Evolutionary conservation across 2,797 vertebrate species (phyloP).

Genomic region (Diplodus sargus): DNA sequence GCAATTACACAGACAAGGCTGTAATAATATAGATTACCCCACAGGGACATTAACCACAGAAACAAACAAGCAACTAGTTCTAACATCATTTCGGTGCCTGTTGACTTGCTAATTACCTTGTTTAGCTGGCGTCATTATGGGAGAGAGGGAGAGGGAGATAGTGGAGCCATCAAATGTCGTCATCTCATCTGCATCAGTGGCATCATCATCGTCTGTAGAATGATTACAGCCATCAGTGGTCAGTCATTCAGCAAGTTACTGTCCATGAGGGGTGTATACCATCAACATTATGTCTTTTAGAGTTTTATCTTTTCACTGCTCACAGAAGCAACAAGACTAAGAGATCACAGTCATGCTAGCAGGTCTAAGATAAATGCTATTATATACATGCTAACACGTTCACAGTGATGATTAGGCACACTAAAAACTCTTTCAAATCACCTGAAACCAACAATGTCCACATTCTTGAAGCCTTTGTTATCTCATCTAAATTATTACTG

Average conservation of each 20-base stretch:
- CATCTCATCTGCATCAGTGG: constrained; percentile 84
- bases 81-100: constrained; percentile 3
- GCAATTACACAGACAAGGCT: not conserved
- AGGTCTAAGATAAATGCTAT: no score
- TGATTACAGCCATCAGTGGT: constrained; percentile 22
- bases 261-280: not conserved
- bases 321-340: no score
- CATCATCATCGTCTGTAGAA: constrained; percentile 81
- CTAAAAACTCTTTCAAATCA: no score
- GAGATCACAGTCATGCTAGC: no score
- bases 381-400: not conserved
- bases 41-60: not conserved
- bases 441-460: no score
- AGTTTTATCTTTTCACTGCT: not conserved
- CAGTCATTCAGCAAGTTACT: not conserved
- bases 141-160: constrained; percentile 93
- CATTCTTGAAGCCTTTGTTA: no score
- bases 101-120: constrained; percentile 81
- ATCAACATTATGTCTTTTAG: not conserved
- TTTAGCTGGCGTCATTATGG: constrained; percentile 90
- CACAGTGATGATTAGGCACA: not conserved
- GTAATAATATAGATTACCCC: constrained; percentile 7
- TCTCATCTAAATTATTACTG: no score
- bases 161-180: constrained; percentile 86
- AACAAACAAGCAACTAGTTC: constrained; percentile 8